phyloP scores from a whole-genome alignment of 2,888 invertebrate genomes.

The Pachydiplax longipennis region DNA sequence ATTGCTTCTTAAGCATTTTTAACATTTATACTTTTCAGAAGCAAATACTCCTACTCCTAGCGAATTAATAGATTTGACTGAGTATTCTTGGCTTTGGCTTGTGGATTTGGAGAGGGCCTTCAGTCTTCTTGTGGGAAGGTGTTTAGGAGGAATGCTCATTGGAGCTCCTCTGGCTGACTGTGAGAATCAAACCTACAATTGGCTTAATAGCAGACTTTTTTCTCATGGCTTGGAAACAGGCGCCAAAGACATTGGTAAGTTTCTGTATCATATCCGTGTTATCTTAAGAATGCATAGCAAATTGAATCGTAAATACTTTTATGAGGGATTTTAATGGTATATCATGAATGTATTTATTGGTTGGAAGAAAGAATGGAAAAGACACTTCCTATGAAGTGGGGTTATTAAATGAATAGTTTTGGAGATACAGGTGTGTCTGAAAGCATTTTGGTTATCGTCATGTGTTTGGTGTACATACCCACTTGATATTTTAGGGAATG shows the following conservation, averaged over 20 bases:
- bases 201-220: constrained; percentile 61
- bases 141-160: constrained; percentile 66
- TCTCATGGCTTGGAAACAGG: constrained; percentile 56
- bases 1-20: too few relatives aligned
- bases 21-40: constrained; percentile 53
- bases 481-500: too few relatives aligned
- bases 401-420: too few relatives aligned
- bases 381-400: too few relatives aligned
- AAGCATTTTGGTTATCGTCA: too few relatives aligned
- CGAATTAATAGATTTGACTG: constrained; percentile 57
- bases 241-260: not conserved
- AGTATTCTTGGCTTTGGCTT: constrained; percentile 66
- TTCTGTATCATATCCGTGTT: not conserved
- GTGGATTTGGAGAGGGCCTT: constrained; percentile 68
- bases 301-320: too few relatives aligned
- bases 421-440: too few relatives aligned
- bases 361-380: too few relatives aligned
- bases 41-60: constrained; percentile 63
- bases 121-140: constrained; percentile 67
- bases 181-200: constrained; percentile 60
- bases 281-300: too few relatives aligned
- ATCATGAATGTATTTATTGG: too few relatives aligned
- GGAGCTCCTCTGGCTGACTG: constrained; percentile 61
- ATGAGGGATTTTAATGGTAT: too few relatives aligned
- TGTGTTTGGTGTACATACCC: too few relatives aligned